Conservation (phyloP, 2,113 vertebrate genomes). For the Pleuronectes platessa region DNA sequence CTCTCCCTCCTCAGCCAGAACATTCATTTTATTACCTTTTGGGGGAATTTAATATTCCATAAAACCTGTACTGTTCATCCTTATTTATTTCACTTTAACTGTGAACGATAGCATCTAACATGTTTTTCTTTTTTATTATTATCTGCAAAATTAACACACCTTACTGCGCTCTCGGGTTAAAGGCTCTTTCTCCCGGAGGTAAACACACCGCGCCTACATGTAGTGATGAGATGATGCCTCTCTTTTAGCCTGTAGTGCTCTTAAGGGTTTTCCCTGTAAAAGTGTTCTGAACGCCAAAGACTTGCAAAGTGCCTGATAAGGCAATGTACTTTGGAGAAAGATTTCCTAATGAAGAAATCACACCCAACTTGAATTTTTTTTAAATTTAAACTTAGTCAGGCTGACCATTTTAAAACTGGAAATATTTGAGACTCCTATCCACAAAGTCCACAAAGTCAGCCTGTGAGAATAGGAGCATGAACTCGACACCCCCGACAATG, state of each 20-base stretch:
- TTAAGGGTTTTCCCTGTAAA: constrained; percentile 66
- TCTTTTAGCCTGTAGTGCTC: constrained; percentile 71
- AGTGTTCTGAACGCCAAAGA: constrained; percentile 77
- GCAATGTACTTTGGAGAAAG: constrained; percentile 60
- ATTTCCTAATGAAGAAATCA: constrained; percentile 6
- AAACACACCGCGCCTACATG: constrained; percentile 29
- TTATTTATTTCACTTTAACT: constrained; percentile 69
- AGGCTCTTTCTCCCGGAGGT: constrained; percentile 36
- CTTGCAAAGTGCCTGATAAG: constrained; percentile 79
- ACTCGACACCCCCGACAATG: background rate
- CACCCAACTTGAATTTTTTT: constrained; percentile 21
- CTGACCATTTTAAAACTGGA: constrained; percentile 25
- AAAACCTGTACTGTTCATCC: constrained; percentile 57
- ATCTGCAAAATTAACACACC: constrained; percentile 29
- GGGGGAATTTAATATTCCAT: constrained; percentile 48
- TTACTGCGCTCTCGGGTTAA: constrained; percentile 27
- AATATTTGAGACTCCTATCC: background rate
- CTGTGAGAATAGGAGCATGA: constrained; percentile 36
- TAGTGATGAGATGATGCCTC: constrained; percentile 60
- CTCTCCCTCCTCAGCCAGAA: constrained; percentile 24
- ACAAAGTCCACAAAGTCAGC: background rate
- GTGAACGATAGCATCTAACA: constrained; percentile 46
- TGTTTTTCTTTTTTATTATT: constrained; percentile 3
- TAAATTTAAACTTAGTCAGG: background rate
- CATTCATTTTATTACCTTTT: constrained; percentile 32